A percentile compares a stretch with the other conserved stretches of the same genome.
phyloP scores from a whole-genome alignment of 1,140 invertebrate genomes.

The Sipha flava region DNA sequence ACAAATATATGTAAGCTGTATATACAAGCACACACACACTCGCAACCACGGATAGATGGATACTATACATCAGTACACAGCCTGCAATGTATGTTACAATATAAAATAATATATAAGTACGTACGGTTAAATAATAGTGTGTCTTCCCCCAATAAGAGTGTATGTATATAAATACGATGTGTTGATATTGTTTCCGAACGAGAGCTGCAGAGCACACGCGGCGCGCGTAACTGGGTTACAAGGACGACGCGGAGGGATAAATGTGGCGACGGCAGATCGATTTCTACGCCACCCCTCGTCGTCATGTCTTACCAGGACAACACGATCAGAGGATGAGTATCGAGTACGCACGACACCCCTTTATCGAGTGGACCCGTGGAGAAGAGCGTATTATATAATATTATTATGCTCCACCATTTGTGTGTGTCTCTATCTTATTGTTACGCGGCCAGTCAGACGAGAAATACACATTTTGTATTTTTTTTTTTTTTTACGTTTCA shows the following conservation, averaged over 20 bases:
- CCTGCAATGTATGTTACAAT: not conserved
- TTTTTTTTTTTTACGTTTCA: not conserved
- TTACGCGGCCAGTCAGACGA: constrained; percentile 18
- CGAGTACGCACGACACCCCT: not conserved
- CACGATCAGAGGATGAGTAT: not conserved
- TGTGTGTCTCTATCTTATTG: not conserved
- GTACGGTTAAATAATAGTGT: no score
- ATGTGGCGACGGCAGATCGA: not conserved
- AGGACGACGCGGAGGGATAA: not conserved
- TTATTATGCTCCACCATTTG: not conserved
- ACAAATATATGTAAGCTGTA: no score
- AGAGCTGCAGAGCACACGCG: not conserved
- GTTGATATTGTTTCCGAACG: not conserved
- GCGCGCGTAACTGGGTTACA: not conserved
- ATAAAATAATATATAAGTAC: no score
- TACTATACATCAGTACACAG: not conserved
- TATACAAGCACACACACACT: no score
- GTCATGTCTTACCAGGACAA: not conserved
- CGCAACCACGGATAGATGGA: no score
- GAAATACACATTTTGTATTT: not conserved
- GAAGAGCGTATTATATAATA: not conserved
- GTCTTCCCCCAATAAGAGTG: no score
- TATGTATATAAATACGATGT: not conserved
- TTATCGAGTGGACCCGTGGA: not conserved
- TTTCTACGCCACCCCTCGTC: not conserved